Evolutionary conservation across 2,113 vertebrate species (phyloP), one percentile per base, ranked within the genome.

Genomic region (Hiodon tergisus): DNA sequence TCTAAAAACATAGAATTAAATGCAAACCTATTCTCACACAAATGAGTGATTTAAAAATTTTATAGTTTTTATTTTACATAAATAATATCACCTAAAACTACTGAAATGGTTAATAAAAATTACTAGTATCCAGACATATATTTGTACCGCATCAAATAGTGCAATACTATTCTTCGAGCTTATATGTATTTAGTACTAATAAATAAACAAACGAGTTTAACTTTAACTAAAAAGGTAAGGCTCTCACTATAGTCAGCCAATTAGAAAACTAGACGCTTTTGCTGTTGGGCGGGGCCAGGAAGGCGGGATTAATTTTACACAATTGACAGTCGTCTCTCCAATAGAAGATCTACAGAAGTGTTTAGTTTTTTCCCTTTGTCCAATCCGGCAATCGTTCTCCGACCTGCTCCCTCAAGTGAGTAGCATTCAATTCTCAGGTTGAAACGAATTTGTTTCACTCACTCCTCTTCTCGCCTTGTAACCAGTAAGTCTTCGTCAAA

Each of bases 381-480:
- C 51, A 72, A 59, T 71, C 77, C 72, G 63, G 31, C 76, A 16
- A 17, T 55, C 31, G 31, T 31, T 71, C 73, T 50, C 75, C 65
- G 55, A 52, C 71, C 77, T 70, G 73, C 76, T 76, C 73, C 54
- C 65, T 74, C 53, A 14, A 11, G 53, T 62, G 68, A 62, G 72
- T 16, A 14, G 60, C 81, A 78, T 83, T 87, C 83, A 86, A 83
- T 80, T 83, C 75, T 82, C 76, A 72, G 79, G 76, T 82, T 84
- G 72, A 78, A 78, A 16, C 74, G 14, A 67, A 16, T 78, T 80
- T 78, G 79, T 78, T 79, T 84, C 85, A 85, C 80, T 89, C 89
- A 88, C 85, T 90, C 85, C 85, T 85, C 84, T 81, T 81, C 73
- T 80, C 78, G 84, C 78, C 78, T 85, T 79, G 83, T 14, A 48